Evolutionary conservation across 2,797 vertebrate species (phyloP).

Genomic region (Pangasius macronema): DNA sequence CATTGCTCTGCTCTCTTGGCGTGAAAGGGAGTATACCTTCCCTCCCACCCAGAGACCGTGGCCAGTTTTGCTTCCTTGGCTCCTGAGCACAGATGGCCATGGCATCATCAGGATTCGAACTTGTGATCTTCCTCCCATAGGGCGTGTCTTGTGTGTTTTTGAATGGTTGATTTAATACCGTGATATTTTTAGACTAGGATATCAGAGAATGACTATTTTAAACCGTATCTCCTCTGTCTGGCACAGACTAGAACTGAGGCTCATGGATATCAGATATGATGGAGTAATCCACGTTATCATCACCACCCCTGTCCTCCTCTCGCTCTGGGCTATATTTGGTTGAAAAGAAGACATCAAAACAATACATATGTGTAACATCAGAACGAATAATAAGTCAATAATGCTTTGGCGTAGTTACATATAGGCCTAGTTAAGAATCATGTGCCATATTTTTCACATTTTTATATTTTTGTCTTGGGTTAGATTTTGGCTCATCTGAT

Average conservation of each 20-base stretch:
- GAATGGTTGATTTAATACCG: neutral
- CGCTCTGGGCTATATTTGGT: neutral
- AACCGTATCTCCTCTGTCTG: neutral
- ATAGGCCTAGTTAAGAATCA: neutral
- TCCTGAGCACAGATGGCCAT: too few relatives aligned
- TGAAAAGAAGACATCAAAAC: neutral
- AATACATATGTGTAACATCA: neutral
- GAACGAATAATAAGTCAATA: neutral
- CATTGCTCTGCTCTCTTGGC: too few relatives aligned
- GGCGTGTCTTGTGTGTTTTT: neutral
- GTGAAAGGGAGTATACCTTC: too few relatives aligned
- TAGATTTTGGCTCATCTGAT: neutral
- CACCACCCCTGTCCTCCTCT: neutral
- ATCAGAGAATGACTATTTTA: neutral
- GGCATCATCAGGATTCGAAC: neutral
- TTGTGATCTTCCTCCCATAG: neutral
- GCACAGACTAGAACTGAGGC: neutral
- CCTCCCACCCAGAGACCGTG: neutral
- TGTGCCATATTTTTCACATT: neutral
- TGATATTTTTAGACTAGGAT: neutral
- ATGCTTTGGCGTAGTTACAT: neutral
- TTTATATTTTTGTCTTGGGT: neutral
- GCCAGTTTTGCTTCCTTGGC: neutral
- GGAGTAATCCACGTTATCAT: neutral
- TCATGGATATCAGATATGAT: conserved; percentile 7